These are phyloP conservation scores for Dicyrtomina minuta DNA, from an alignment of 2,888 invertebrate species.

Conservation along the genomic window DNA sequence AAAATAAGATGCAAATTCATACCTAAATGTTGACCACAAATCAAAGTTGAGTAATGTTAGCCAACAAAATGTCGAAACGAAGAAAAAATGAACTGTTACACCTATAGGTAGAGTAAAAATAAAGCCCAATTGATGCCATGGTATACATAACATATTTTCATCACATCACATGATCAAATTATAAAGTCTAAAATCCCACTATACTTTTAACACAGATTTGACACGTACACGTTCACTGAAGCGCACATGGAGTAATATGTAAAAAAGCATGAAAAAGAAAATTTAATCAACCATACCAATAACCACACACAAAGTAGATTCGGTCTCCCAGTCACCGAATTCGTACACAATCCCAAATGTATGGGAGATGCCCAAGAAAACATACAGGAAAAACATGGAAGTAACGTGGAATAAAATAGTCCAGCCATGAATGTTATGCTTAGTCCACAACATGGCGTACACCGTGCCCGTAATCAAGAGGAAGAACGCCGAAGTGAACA, in stretches of 20 bases:
- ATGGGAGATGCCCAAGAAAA: conserved; percentile 31
- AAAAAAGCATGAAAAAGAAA: background rate
- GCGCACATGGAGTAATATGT: too few species aligned
- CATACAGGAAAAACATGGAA: conserved; percentile 35
- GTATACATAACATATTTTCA: too few species aligned
- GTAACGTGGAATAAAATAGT: conserved; percentile 25
- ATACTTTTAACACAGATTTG: too few species aligned
- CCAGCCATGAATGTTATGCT: conserved; percentile 37
- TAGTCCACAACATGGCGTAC: conserved; percentile 31
- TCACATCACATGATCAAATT: too few species aligned
- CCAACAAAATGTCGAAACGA: conserved; percentile 47
- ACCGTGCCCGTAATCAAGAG: conserved; percentile 32
- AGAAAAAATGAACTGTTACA: conserved; percentile 44
- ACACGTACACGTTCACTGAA: too few species aligned
- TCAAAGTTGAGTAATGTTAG: conserved; percentile 48
- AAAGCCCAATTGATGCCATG: too few species aligned
- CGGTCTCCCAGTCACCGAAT: background rate
- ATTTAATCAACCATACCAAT: conserved; percentile 21
- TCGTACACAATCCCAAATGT: conserved; percentile 3
- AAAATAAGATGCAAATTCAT: background rate
- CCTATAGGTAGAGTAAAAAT: too few species aligned
- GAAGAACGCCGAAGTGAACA: conserved; percentile 33
- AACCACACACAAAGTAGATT: conserved; percentile 2
- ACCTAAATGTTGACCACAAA: conserved; percentile 51
- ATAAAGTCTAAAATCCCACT: too few species aligned